These are phyloP conservation scores for Ameiurus melas DNA, from an alignment of 2,113 vertebrate genomes.

Conservation along the genomic window DNA sequence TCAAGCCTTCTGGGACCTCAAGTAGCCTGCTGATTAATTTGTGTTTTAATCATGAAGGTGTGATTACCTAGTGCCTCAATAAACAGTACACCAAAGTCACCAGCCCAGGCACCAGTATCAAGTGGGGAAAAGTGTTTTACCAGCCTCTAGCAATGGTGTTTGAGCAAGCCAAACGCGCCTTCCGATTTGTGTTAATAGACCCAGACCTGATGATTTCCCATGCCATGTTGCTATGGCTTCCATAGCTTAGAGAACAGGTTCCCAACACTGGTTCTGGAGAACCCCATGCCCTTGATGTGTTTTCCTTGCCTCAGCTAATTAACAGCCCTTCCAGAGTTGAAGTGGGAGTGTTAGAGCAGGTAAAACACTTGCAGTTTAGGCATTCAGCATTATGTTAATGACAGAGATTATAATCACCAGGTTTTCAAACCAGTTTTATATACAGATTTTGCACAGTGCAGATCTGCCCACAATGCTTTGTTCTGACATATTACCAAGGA, in stretches of 20 bases:
- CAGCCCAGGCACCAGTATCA: neutral
- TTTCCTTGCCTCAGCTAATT: neutral
- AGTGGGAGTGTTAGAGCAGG: neutral
- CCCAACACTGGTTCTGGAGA: neutral
- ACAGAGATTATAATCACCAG: neutral
- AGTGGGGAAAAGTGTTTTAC: neutral
- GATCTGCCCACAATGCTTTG: neutral
- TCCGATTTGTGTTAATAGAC: neutral
- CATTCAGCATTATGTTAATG: neutral
- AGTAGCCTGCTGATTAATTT: neutral
- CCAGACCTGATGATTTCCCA: neutral
- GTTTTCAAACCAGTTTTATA: neutral
- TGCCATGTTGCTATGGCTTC: neutral
- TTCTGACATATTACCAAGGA: neutral
- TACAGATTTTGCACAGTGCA: neutral
- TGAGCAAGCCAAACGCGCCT: neutral
- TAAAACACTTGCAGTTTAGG: neutral
- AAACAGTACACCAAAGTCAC: neutral
- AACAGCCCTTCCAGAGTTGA: neutral
- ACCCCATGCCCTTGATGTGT: neutral
- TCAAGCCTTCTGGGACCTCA: neutral
- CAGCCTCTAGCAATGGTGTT: neutral
- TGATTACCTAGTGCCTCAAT: neutral
- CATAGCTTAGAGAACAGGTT: neutral
- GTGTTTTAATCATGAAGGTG: neutral